A percentile compares a stretch with the other conserved stretches of the same genome.
Evolutionary conservation across 2,113 vertebrate species (phyloP).

Genomic region (Perognathus longimembris): DNA sequence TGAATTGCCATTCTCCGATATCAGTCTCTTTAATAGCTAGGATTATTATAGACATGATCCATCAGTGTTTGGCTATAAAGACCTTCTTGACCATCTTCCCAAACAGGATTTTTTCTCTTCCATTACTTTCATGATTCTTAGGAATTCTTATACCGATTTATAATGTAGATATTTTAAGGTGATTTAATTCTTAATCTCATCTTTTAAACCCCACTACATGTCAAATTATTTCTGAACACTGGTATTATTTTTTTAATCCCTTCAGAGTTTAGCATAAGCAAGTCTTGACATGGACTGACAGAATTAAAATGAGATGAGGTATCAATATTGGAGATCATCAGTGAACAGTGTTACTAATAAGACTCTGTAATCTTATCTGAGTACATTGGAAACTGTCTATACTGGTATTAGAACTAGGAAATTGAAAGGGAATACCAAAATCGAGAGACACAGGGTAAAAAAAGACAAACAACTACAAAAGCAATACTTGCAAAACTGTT

Average conservation of each 20-base stretch:
- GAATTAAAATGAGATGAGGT: constrained; percentile 8
- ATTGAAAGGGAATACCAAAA: no score
- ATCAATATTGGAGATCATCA: not conserved
- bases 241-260: not conserved
- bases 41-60: no score
- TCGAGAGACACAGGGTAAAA: no score
- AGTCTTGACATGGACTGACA: not conserved
- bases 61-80: not conserved
- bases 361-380: no score
- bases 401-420: no score
- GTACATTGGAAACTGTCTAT: no score
- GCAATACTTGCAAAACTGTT: no score
- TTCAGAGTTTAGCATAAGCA: not conserved
- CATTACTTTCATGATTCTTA: constrained; percentile 33
- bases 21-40: no score
- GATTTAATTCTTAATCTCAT: not conserved
- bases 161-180: constrained; percentile 14
- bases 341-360: not conserved
- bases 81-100: not conserved
- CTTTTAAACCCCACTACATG: constrained; percentile 26
- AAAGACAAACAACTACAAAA: no score
- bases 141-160: not conserved
- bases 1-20: no score
- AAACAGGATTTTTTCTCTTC: constrained; percentile 14
- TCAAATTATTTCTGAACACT: constrained; percentile 27